Evolutionary conservation across 2,797 vertebrate species (phyloP).

Genomic region (Loriculus beryllinus): DNA sequence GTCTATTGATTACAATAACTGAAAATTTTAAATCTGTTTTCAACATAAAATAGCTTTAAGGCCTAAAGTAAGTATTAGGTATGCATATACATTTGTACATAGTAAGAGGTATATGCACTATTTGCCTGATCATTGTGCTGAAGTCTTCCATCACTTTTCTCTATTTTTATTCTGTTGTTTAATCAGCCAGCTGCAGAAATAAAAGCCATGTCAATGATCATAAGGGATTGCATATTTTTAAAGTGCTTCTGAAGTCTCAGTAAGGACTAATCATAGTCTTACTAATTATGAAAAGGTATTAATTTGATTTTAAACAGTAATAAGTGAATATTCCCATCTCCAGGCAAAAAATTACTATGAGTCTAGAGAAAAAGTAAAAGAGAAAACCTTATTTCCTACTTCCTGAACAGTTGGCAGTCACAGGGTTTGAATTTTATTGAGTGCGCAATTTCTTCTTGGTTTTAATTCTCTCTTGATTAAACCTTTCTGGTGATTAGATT

Average conservation of each 20-base stretch:
- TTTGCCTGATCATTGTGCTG: not conserved
- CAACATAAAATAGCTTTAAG: not conserved
- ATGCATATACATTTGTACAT: not conserved
- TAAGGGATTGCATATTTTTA: not conserved
- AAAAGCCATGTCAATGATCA: not conserved
- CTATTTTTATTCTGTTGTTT: not conserved
- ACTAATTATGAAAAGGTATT: not conserved
- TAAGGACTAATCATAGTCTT: not conserved
- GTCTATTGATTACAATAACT: not conserved
- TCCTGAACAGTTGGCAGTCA: not conserved
- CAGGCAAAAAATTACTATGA: not conserved
- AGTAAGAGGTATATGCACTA: not conserved
- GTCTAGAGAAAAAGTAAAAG: not conserved
- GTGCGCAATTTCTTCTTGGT: not conserved
- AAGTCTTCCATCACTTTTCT: not conserved
- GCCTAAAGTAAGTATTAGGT: not conserved
- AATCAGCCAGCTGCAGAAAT: not conserved
- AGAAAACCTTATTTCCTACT: not conserved
- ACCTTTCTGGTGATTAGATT: not conserved
- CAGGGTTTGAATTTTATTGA: not conserved
- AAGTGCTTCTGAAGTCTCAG: not conserved
- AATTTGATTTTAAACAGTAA: not conserved
- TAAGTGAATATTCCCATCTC: not conserved
- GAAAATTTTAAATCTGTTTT: not conserved
- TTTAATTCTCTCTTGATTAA: conserved; percentile 20